Base-by-base conservation (phyloP, 2,888 invertebrate species). In the Nephrotoma guestfalica region DNA sequence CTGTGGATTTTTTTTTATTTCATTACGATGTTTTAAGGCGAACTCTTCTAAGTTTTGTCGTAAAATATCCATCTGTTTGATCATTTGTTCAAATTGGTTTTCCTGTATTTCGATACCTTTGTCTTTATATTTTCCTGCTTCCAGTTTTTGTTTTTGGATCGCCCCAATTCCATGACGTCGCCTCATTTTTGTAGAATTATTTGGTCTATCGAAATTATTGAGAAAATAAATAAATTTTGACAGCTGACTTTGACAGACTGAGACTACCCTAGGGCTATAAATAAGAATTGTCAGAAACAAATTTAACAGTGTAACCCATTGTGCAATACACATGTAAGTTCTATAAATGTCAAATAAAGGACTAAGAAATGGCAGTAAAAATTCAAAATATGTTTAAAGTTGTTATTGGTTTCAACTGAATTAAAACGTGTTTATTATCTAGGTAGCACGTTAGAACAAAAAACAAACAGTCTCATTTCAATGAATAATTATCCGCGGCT, bases 81-180 rank as follows among this genome's bases (percentile, higher is more conserved):
- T 95, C 96, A 99, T 96, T 91, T 98, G 96, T 89, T 97, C 96
- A 86, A 99, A 94, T 90, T 98, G 97, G 89, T 96, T 96, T 90
- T 98, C 98, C 90, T 98, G 97, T 86, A 99, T 93, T 91, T 97
- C 97, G 71, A 95, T 95, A 0, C 98, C 97, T 91, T 98, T 99
- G 90, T 97, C 97, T 90, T 94, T 95, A 90, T 97, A 99, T 90
- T 96, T 97, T 89, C 96, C 97, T 90, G 97, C 96, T 89, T 96
- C 96, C 83, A 96, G 90, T 90, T 95, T 96, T 89, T 97, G 96
- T 90, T 97, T 97, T 88, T 97, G 97, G 88, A 98, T 96, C 40
- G 97, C 97, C 87, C 97, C 97, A 43, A 98, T 93, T 83, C 97
- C 97, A 0, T 95, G 94, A 86, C 96, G 94, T 87, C 97, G 94